Conservation (phyloP, 2,888 invertebrate species). For the Acronicta aceris region DNA sequence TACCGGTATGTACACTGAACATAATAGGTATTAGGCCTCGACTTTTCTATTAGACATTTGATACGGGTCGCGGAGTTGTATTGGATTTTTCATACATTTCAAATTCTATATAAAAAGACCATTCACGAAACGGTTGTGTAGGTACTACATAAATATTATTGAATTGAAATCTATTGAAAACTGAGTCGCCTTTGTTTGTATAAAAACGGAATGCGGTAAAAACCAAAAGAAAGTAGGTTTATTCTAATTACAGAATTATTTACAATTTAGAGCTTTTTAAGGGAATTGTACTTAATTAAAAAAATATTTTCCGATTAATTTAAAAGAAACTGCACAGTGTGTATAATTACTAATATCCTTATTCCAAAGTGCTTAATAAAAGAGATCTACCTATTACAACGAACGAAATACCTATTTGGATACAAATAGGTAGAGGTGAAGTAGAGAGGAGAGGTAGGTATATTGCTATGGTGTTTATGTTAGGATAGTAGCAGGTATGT, state of each 20-base stretch:
- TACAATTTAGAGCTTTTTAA: no score
- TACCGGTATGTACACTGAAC: slow-evolving; percentile 9
- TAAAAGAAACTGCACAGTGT: no score
- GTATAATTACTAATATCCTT: no score
- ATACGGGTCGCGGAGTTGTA: slow-evolving; percentile 17
- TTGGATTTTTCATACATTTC: slow-evolving; percentile 30
- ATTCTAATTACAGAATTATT: no score
- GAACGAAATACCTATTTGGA: background rate
- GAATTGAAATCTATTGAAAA: slow-evolving; percentile 28
- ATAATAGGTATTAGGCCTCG: slow-evolving; percentile 11
- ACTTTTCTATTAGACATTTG: slow-evolving; percentile 31
- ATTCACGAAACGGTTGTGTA: slow-evolving; percentile 22
- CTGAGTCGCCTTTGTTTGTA: slow-evolving; percentile 11
- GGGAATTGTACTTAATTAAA: no score
- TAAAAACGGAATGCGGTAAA: slow-evolving; percentile 13
- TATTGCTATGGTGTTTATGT: background rate
- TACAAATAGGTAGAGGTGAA: background rate
- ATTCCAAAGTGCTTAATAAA: no score
- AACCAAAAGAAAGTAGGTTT: background rate
- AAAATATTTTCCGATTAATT: no score
- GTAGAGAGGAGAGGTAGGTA: background rate
- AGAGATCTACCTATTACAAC: no score
- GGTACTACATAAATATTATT: slow-evolving; percentile 20
- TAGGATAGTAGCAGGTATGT: background rate
- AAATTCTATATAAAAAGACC: slow-evolving; percentile 25